A percentile compares a stretch with the other conserved stretches of the same genome.
Conservation (phyloP, 1,140 invertebrate genomes). For the Aphis craccivora region DNA sequence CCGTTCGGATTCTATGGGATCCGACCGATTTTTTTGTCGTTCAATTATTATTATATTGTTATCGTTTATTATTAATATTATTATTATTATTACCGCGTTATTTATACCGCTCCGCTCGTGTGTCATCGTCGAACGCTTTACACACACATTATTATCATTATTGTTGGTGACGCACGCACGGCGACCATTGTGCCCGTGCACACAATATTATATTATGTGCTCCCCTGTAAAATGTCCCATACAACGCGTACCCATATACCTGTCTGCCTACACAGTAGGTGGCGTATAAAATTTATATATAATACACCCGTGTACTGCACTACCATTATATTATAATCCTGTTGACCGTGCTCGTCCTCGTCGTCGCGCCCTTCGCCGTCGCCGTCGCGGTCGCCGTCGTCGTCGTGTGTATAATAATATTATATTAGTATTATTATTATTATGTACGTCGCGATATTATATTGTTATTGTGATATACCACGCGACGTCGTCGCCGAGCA, state of each 20-base stretch:
- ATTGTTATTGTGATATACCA: not conserved
- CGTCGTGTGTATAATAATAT: not conserved
- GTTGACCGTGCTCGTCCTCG: not conserved
- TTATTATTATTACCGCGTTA: not conserved
- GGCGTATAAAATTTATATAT: not conserved
- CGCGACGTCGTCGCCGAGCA: not conserved
- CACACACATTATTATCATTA: too few relatives aligned
- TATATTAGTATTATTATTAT: too few relatives aligned
- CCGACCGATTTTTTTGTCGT: not conserved
- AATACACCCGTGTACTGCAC: not conserved
- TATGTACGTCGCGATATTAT: too few relatives aligned
- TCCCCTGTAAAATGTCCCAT: not conserved
- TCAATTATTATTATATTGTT: not conserved
- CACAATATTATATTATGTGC: too few relatives aligned
- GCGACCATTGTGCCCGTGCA: not conserved
- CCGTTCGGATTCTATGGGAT: not conserved
- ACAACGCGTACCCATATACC: not conserved
- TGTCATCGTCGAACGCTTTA: not conserved
- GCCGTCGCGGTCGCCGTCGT: not conserved
- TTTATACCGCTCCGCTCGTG: conserved; percentile 8
- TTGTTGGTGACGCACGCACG: not conserved
- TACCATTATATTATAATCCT: conserved; percentile 1
- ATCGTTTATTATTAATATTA: not conserved
- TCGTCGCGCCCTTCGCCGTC: not conserved
- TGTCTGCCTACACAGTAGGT: not conserved